Evolutionary conservation across 2,797 vertebrate species (phyloP), one percentile per base, ranked within the genome.

Genomic region (Falco rusticolus): DNA sequence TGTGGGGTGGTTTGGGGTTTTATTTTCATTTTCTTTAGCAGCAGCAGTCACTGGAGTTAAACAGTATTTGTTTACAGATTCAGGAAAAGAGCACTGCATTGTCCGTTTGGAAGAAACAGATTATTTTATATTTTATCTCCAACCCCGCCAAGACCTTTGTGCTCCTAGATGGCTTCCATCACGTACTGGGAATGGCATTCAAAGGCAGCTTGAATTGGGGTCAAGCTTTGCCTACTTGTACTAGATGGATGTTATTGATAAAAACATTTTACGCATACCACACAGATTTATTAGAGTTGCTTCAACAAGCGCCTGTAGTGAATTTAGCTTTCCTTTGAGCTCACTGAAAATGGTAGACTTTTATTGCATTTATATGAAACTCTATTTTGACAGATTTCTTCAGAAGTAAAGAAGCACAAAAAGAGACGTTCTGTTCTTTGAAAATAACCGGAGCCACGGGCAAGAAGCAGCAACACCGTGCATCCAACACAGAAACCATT

Each of bases 301-400:
- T 72, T 89, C 80, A 54, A 10, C 59, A 43, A 48, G 76, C 0
- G 1, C 57, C 71, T 61, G 65, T 57, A 64, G 78, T 54, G 59
- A 89, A 60, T 69, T 85, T 54, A 87, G 57, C 43, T 92, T 87
- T 85, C 63, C 76, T 69, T 39, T 75, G 61, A 84, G 87, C 59
- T 84, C 79, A 6, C 41, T 16, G 54, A 78, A 51, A 89, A 91
- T 8, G 51, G 70, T 19, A 60, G 65, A 39, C 61, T 82, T 74
- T 80, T 39, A 74, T 28, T 91, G 69, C 54, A 16, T 76, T 81
- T 87, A 33, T 71, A 16, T 53, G 64, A 94, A 96, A 95, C 37
- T 4, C 56, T 96, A 1, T 98, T 95, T 97, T 93, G 66, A 96
- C 98, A 98, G 98, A 94, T 96, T 90, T 75, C 94, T 69, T 78